Conservation (phyloP, 2,113 vertebrate genomes). For the Lanius collurio region DNA sequence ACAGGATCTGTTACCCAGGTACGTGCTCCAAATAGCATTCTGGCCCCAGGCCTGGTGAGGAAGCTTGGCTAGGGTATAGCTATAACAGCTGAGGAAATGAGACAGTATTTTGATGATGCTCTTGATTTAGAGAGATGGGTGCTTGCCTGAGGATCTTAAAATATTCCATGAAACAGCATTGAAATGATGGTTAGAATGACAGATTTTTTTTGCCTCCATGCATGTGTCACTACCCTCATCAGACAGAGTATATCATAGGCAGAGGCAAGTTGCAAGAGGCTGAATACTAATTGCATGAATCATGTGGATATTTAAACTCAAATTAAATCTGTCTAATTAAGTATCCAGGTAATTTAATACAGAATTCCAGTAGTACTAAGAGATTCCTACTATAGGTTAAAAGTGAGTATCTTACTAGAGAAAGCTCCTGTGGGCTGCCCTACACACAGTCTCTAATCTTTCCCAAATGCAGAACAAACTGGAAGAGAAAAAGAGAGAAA, state of each 20-base stretch:
- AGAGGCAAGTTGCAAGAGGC: neutral
- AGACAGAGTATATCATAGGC: neutral
- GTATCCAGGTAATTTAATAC: neutral
- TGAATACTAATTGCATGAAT: neutral
- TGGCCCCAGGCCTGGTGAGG: neutral
- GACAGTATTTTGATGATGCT: neutral
- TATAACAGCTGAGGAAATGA: neutral
- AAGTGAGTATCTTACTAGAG: neutral
- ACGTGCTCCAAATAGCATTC: fast-evolving
- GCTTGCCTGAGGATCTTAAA: neutral
- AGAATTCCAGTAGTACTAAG: neutral
- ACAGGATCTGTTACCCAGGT: neutral
- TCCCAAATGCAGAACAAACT: neutral
- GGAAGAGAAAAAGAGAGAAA: neutral
- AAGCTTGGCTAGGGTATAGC: neutral
- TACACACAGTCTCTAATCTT: neutral
- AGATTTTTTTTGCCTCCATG: neutral
- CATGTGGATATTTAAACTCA: constrained; percentile 2
- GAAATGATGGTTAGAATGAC: neutral
- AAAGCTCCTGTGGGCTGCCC: neutral
- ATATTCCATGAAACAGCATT: neutral
- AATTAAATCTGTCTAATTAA: constrained; percentile 28
- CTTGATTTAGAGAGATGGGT: neutral
- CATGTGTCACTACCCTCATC: neutral
- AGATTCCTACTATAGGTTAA: neutral